A percentile compares a stretch with the other conserved stretches of the same genome.
These are phyloP conservation scores for Bradypodion ventrale DNA, from an alignment of 2,797 vertebrate species.

Conservation along the genomic window DNA sequence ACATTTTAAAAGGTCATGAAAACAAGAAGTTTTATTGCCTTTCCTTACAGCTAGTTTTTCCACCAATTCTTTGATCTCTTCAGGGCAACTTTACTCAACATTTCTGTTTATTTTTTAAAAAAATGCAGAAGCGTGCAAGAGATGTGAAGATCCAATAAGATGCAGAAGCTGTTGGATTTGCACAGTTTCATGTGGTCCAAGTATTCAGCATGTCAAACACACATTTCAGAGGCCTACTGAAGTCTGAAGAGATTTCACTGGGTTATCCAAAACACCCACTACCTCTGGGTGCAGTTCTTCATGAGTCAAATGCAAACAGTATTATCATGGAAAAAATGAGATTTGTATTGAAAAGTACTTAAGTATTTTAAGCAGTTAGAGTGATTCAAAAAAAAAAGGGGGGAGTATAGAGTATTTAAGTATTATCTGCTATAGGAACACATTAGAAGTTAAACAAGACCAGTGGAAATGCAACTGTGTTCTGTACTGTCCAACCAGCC, in stretches of 20 bases:
- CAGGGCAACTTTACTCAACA: conserved; percentile 77
- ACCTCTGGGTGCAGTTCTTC: background rate
- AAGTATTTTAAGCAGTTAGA: too few relatives aligned
- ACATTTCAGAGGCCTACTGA: background rate
- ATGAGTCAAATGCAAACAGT: background rate
- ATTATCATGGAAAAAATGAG: too few relatives aligned
- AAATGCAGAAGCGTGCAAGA: background rate
- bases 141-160: conserved; percentile 51
- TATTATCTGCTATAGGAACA: background rate
- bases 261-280: background rate
- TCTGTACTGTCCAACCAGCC: background rate
- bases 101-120: conserved; percentile 74
- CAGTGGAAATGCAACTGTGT: background rate
- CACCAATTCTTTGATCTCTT: conserved; percentile 73
- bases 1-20: conserved; percentile 76
- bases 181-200: background rate
- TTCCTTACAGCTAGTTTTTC: conserved; percentile 77
- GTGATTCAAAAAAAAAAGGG: too few relatives aligned
- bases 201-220: background rate
- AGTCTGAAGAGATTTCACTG: background rate
- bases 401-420: too few relatives aligned
- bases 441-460: background rate
- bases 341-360: too few relatives aligned
- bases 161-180: conserved; percentile 52
- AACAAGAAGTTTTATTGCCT: conserved; percentile 74